Base-by-base conservation (phyloP, 2,113 vertebrate genomes). In the Lophotis ruficrista region DNA sequence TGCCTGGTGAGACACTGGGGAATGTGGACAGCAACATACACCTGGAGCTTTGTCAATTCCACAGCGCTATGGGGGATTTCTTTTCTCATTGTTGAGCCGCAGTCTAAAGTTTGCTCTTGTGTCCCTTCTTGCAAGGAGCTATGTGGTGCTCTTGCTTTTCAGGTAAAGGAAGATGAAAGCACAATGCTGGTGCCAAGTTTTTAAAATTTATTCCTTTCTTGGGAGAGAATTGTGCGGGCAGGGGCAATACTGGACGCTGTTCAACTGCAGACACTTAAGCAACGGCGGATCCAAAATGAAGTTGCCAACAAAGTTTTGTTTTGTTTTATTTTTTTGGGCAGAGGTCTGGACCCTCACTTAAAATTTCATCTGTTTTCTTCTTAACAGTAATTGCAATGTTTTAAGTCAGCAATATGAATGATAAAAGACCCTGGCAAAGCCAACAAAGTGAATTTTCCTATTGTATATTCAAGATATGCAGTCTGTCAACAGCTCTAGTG, bases 1-100 rank as follows among this genome's bases (percentile, higher is more conserved):
- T 38, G 27, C 10, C 47, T 48, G 25, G 14, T 38, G 22, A 18
- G 30, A 28, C 2, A 7, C 0, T 0, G 13, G 16, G 41, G 37
- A 80, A 54, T 31, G 31, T 33, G 51, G 20, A 35, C 38, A 48
- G 12, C 10, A 87, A 33, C 1, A 2, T 60, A 33, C 19, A 54
- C 35, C 38, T 68, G 20, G 15, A 78, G 43, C 23, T 54, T 45
- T 87, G 28, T 84, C 51, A 76, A 58, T 78, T 56, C 64, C 45
- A 30, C 0, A 4, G 5, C n/a, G 14, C 41, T 71, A 3, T 4
- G 10, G 12, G 17, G 19, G 57, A 78, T 20, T 31, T 54, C 54
- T 83, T 25, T 45, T 51, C 38, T 85, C 19, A 3, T 15, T 62
- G 27, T 16, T 78, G 37, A 82, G 12, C 10, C 1, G 0, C 51